Evolutionary conservation across 2,888 invertebrate species (phyloP).

Genomic region (Diaphora mendica): DNA sequence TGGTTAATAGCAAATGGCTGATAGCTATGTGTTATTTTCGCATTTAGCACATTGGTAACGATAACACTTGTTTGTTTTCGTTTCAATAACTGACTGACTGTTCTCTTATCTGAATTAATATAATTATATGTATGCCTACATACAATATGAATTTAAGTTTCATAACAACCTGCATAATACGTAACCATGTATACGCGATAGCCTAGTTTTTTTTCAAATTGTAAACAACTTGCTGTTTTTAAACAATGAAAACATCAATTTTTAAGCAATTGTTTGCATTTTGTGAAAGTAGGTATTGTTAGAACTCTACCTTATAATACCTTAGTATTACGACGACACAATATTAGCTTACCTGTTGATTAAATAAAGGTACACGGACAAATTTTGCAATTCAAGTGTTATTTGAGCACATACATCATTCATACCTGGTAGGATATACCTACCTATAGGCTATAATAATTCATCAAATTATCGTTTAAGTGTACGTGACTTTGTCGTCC

Average conservation of each 20-base stretch:
- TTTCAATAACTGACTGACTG: conserved; percentile 45
- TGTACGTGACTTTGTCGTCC: conserved; percentile 6
- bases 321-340: neutral
- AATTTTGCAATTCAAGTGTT: neutral
- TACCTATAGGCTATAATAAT: too few relatives aligned
- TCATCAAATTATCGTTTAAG: neutral
- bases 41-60: conserved; percentile 42
- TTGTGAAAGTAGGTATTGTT: neutral
- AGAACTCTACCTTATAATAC: neutral
- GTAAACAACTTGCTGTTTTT: conserved; percentile 22
- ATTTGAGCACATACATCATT: neutral
- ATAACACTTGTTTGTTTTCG: conserved; percentile 61
- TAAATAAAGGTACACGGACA: neutral
- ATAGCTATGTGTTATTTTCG: conserved; percentile 53
- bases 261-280: conserved; percentile 11
- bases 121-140: conserved; percentile 7
- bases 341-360: neutral
- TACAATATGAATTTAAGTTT: conserved; percentile 23
- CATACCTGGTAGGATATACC: neutral
- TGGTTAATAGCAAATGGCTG: conserved; percentile 58
- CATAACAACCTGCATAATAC: conserved; percentile 32
- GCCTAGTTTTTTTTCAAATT: conserved; percentile 10
- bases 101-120: conserved; percentile 35
- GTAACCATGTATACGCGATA: conserved; percentile 17
- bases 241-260: conserved; percentile 14